A percentile compares a stretch with the other conserved stretches of the same genome.
These are phyloP conservation scores for Monochamus saltuarius DNA, from an alignment of 1,140 invertebrate species.

Conservation along the genomic window DNA sequence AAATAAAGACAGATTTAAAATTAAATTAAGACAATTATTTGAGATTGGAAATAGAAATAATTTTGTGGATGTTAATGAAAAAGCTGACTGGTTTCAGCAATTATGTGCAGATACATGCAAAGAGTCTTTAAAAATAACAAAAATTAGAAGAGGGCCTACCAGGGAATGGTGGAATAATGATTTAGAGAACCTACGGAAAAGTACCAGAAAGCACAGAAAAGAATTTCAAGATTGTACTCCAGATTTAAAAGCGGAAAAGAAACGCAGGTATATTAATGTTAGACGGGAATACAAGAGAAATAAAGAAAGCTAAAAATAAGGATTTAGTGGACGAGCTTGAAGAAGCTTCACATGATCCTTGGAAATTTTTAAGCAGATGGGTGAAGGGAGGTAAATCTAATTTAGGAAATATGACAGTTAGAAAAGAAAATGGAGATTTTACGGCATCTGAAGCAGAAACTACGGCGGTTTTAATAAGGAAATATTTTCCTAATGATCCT, in stretches of 20 bases:
- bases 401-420: not conserved
- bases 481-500: not conserved
- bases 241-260: not conserved
- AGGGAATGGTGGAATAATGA: not conserved
- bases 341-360: no score
- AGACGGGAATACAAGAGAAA: not conserved
- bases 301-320: no score
- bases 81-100: no score
- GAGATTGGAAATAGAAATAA: no score
- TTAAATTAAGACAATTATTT: not conserved
- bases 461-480: not conserved
- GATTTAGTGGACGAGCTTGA: no score
- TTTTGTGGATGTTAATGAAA: no score
- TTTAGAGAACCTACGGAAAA: not conserved
- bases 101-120: not conserved
- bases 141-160: not conserved
- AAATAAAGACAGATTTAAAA: no score
- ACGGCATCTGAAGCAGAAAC: not conserved
- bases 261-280: not conserved
- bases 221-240: no score
- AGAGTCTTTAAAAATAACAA: not conserved
- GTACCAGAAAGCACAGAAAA: not conserved
- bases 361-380: no score
- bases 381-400: not conserved
- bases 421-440: not conserved